Conservation (phyloP, 2,888 invertebrate genomes). For the Bedellia somnulentella region DNA sequence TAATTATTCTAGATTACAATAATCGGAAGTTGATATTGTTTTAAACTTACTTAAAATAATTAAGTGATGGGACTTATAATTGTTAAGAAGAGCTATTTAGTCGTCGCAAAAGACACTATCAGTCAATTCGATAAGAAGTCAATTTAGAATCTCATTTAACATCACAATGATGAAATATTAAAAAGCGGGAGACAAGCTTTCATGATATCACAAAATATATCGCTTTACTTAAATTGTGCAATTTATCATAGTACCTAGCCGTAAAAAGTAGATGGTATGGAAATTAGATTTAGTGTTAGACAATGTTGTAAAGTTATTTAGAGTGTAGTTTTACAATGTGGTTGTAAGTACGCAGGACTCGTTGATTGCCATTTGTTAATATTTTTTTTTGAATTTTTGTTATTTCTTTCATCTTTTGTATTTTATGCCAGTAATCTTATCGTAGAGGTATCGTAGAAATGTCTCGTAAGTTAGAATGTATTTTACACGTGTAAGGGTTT, state of each 20-base stretch:
- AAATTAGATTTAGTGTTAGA: slow-evolving; percentile 11
- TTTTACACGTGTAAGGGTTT: slow-evolving; percentile 43
- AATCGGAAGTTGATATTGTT: too few species aligned
- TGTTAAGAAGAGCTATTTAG: too few species aligned
- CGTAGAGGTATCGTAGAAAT: slow-evolving; percentile 28
- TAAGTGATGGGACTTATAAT: too few species aligned
- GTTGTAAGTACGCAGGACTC: slow-evolving; percentile 14
- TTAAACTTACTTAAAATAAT: too few species aligned
- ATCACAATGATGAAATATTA: background rate
- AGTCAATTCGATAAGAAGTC: slow-evolving; percentile 1
- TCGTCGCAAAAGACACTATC: too few species aligned
- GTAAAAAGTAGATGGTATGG: slow-evolving; percentile 30
- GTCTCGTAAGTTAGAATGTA: slow-evolving; percentile 37
- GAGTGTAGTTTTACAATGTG: slow-evolving; percentile 12
- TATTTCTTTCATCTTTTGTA: slow-evolving; percentile 25
- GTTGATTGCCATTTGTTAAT: slow-evolving; percentile 51
- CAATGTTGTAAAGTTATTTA: slow-evolving; percentile 28
- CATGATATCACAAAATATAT: slow-evolving; percentile 23
- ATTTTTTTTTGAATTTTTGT: slow-evolving; percentile 36
- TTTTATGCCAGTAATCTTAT: slow-evolving; percentile 52
- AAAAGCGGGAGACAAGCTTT: background rate
- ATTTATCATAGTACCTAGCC: slow-evolving; percentile 41
- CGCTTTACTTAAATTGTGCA: slow-evolving; percentile 57
- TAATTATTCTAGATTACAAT: too few species aligned
- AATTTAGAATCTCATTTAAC: background rate